Base-by-base conservation (phyloP, 2,888 invertebrate genomes). In the Fragum fragum region DNA sequence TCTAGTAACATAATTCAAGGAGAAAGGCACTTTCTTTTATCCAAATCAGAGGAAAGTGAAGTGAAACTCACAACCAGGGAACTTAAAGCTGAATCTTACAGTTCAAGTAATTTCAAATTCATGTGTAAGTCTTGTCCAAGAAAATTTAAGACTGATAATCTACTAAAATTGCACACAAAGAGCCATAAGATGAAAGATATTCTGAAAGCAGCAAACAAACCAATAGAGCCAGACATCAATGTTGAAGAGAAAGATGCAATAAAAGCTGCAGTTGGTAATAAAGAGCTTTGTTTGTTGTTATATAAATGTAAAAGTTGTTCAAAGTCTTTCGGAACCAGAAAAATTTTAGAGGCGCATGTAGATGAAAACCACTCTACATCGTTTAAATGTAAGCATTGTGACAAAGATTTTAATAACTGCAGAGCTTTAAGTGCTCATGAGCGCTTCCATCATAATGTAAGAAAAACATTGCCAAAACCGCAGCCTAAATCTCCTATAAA, bases 61-160 rank as follows among this genome's bases (percentile, higher is more conserved):
- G 9, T 6, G 32, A 36, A 36, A 36, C 32, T 36, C 5, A 14
- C 2, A 52, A 52, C 32, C 32, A 36, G 32, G 9, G 9, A 36
- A 36, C 32, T 6, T 36, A 36, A 36, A 9, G 32, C 32, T 36
- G 32, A 36, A 36, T 9, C 9, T 36, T 36, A 3, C 32, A 36
- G 32, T 9, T 6, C 32, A 36, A 36, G 32, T 36, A 36, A 6
- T 14, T 47, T 47, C 16, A 47, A 47, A 47, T 47, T 47, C 47
- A 47, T 9, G 47, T 47, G 47, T 14, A 47, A 47, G 14, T 47
- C 57, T 57, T 57, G 57, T n/a, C 57, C 57, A 57, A 57, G 57
- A 57, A 57, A 23, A 57, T 28, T 57, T 14, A 57, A 7, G 23
- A 57, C 23, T 7, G 28, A 57, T 1, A 18, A 47, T n/a, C 47